Evolutionary conservation across 2,888 invertebrate species (phyloP), one percentile per base, ranked within the genome.

Genomic region (Herminia tarsipennalis): DNA sequence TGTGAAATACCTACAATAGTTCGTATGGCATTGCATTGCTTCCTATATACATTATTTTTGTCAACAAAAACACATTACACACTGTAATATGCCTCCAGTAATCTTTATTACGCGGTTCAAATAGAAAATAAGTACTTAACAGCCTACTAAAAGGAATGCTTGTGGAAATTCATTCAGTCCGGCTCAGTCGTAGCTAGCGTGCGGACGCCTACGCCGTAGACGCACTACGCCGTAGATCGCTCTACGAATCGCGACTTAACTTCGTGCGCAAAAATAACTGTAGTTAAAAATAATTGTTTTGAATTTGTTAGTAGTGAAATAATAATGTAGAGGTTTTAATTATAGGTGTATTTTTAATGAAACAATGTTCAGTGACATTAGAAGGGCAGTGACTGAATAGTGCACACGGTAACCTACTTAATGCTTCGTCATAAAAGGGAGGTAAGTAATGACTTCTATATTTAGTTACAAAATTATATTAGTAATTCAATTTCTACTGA

Each of bases 151-250:
- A 72, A 66, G 70, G 46, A 62, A 54, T 30, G 64, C 58, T 63
- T 42, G 62, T 67, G 57, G 61, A 56, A 66, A 61, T 52, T 52
- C 56, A 72, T 67, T 79, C 84, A 88, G 88, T 88, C 48, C 55
- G 67, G 66, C 81, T 82, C 81, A 82, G 64, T 69, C 74, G 81
- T 78, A 82, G 77, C 76, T 70, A 68, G 72, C 66, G 83, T 43
- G 58, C 78, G 76, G 83, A 73, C 82, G 82, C 69, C 86, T 86
- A 86, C 86, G 83, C 60, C 77, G 83, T 80, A 83, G 81, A 60
- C 12, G 50, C 37, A 39, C 70, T 75, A 75, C 72, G 70, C 44
- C 66, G 64, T 72, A 73, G 73, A 66, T 35, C 35, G 45, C 17
- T 49, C 50, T 63, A 60, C 68, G 66, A 49, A 54, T 64, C 51